Evolutionary conservation across 2,797 vertebrate genomes (phyloP), one percentile per base, ranked within the genome.

Genomic region (Leptodactylus fallax): DNA sequence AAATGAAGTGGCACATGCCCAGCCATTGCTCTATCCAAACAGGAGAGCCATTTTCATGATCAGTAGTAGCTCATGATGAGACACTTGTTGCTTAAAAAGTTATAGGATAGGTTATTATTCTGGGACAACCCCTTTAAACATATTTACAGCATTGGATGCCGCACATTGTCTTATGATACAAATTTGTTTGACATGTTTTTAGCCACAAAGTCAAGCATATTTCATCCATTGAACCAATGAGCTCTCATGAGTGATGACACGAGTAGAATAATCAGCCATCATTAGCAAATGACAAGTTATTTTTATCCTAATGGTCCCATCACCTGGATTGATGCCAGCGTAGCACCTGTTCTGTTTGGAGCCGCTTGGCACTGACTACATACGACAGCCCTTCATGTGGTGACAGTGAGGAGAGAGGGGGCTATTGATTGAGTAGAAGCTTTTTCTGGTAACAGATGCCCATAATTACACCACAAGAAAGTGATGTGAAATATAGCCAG

Each of bases 401-500:
- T 23, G 27, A 60, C 25, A 45, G 69, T 5, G 19, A 9, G 12
- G 82, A 17, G 65, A 21, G 51, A 5, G 11, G 21, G n/a, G 74
- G 55, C 27, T 19, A 56, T 1, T 81, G 79, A 47, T 17, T 71
- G 61, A 67, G 47, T 88, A 19, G 27, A 76, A 49, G 60, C 51
- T 60, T 65, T 60, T 67, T 10, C 61, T 71, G 16, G 14, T 84
- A 79, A 77, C 85, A 86, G 72, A 87, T 83, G 71, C 86, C 74
- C 71, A 78, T 45, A 83, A 83, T 88, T 60, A 88, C 67, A 23
- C n/a, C 23, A 23, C 61, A 71, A 79, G 51, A 69, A 79, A 67
- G 16, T 19, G 23, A 69, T 47, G 45, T 72, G 76, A 84, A 60
- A 58, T 84, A 19, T 49, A 19, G 83, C 83, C 83, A 88, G 76